Base-by-base conservation (phyloP, 2,888 invertebrate genomes). In the Pammene aurita region DNA sequence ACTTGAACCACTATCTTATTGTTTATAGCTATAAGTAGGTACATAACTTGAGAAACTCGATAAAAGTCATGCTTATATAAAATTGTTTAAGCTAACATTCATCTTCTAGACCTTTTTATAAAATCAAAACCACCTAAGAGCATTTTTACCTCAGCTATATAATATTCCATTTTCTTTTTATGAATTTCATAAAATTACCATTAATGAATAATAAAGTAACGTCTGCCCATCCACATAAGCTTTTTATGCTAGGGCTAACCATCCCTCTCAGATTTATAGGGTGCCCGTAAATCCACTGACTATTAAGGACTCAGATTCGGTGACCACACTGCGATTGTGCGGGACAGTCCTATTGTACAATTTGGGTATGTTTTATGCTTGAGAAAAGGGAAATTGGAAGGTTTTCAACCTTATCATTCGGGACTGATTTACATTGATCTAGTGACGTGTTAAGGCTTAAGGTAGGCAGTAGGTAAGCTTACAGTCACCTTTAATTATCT, bases 231-330 rank as follows among this genome's bases (percentile, higher is more conserved):
- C 57, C 66, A 70, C 67, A 72, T 72, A 72, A 72, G 72, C 70
- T 72, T 71, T 75, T 73, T 71, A 71, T 67, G 74, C 72, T 73
- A 72, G 75, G 75, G 73, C 74, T 63, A 74, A 74, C 72, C 71
- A 68, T 67, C 71, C 72, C 63, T 70, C 55, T 61, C 69, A 74
- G 79, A 83, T 82, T 80, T 80, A 83, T 77, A 72, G 74, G 67
- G 66, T 48, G 65, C 66, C 71, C 74, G 76, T 82, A 81, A 82
- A 82, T 80, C 75, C 67, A 72, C 71, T 73, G 68, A 72, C 77
- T 75, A 78, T 78, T 79, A 76, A 71, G 77, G 75, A 73, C 74
- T 74, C 73, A 71, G 75, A 72, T 72, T 74, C 73, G 73, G 73
- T 77, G 77, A 76, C 75, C 76, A 77, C 68, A 64, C 57, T 38